A percentile compares a stretch with the other conserved stretches of the same genome.
phyloP scores from a whole-genome alignment of 1,140 invertebrate genomes.

The Diorhabda sublineata region DNA sequence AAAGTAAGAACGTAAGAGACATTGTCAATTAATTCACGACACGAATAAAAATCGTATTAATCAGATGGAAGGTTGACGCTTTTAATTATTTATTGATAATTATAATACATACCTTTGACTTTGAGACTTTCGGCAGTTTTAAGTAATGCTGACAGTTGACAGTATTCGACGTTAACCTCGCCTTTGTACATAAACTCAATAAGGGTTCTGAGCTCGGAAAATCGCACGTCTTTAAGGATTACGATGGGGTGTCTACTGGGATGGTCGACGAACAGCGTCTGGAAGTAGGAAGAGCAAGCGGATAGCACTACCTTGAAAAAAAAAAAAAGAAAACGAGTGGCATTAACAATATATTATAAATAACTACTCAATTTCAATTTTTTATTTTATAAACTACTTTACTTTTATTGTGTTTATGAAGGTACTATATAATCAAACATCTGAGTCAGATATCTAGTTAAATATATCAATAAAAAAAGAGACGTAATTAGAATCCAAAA shows the following conservation, averaged over 20 bases:
- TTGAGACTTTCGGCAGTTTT: conserved; percentile 91
- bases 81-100: neutral
- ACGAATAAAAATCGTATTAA: neutral
- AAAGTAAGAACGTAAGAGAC: too few relatives aligned
- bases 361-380: neutral
- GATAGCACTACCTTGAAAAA: conserved; percentile 73
- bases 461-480: too few relatives aligned
- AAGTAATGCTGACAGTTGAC: conserved; percentile 82
- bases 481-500: too few relatives aligned
- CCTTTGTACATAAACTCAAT: conserved; percentile 96
- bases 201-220: conserved; percentile 82
- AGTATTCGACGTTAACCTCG: conserved; percentile 91
- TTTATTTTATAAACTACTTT: too few relatives aligned
- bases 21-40: too few relatives aligned
- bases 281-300: conserved; percentile 92
- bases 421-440: too few relatives aligned
- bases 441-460: too few relatives aligned
- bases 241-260: conserved; percentile 89
- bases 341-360: neutral
- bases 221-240: conserved; percentile 89
- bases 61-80: neutral
- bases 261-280: conserved; percentile 82
- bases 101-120: conserved; percentile 63
- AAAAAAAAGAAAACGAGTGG: conserved; percentile 10
- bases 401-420: too few relatives aligned